phyloP scores from a whole-genome alignment of 2,113 vertebrate genomes.

The Scophthalmus maximus region DNA sequence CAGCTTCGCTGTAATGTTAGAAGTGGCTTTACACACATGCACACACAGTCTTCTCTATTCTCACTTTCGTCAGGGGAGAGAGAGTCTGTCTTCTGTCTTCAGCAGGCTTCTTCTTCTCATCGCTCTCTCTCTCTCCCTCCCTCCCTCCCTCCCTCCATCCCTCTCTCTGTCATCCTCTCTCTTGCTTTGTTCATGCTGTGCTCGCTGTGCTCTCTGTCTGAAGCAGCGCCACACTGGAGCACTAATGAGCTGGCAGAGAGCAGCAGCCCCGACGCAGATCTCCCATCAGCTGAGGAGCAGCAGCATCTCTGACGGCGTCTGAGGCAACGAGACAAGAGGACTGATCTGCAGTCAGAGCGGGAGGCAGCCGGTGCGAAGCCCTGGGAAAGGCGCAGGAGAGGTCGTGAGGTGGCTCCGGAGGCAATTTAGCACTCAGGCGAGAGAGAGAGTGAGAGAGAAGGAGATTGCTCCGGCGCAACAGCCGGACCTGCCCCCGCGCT shows the following conservation, averaged over 20 bases:
- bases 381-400: slow-evolving; percentile 46
- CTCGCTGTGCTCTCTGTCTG: slow-evolving; percentile 66
- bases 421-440: slow-evolving; percentile 39
- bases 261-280: slow-evolving; percentile 62
- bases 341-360: slow-evolving; percentile 65
- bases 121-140: slow-evolving; percentile 36
- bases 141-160: slow-evolving; percentile 16
- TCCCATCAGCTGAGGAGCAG: slow-evolving; percentile 59
- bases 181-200: slow-evolving; percentile 63
- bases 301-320: slow-evolving; percentile 48
- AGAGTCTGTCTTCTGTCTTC: slow-evolving; percentile 66
- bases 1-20: slow-evolving; percentile 28
- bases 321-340: slow-evolving; percentile 26
- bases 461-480: slow-evolving; percentile 23
- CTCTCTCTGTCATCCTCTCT: slow-evolving; percentile 8
- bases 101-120: slow-evolving; percentile 66
- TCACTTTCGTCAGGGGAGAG: slow-evolving; percentile 54
- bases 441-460: slow-evolving; percentile 4
- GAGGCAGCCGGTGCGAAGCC: slow-evolving; percentile 25
- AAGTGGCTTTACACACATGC: slow-evolving; percentile 25
- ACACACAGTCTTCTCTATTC: slow-evolving; percentile 53
- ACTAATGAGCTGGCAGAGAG: slow-evolving; percentile 62
- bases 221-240: slow-evolving; percentile 65
- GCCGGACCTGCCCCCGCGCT: slow-evolving; percentile 11
- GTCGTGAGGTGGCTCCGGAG: slow-evolving; percentile 52